These are phyloP conservation scores for Lophura nycthemera DNA, from an alignment of 2,113 vertebrate genomes.

Conservation along the genomic window DNA sequence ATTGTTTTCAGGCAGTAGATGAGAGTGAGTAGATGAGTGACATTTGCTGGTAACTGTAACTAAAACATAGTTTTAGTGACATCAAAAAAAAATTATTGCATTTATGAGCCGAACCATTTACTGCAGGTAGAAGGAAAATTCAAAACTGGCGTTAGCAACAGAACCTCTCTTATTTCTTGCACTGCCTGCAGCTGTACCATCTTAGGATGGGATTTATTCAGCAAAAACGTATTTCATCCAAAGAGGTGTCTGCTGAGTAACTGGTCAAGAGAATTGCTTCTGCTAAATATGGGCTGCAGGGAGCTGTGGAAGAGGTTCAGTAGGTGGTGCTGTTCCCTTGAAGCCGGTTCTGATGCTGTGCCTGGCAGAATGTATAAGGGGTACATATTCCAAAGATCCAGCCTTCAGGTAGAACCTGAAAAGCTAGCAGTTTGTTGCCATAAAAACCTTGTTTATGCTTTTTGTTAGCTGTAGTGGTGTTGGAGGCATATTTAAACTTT, in stretches of 20 bases:
- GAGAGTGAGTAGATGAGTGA: conserved; percentile 69
- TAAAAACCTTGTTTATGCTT: not conserved
- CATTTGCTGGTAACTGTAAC: conserved; percentile 70
- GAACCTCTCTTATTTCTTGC: not conserved
- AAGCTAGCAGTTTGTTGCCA: not conserved
- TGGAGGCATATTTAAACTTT: not conserved
- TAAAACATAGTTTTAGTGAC: conserved; percentile 70
- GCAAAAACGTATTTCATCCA: no score
- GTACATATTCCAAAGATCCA: not conserved
- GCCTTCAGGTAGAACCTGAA: not conserved
- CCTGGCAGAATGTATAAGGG: not conserved
- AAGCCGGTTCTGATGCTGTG: not conserved
- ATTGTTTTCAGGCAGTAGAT: conserved; percentile 71
- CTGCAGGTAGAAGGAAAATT: conserved; percentile 23
- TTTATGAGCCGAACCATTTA: conserved; percentile 52
- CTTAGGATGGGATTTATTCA: not conserved
- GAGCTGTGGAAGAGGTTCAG: not conserved
- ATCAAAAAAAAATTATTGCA: conserved; percentile 37
- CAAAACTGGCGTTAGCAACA: not conserved
- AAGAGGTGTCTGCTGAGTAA: not conserved
- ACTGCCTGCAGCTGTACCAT: not conserved
- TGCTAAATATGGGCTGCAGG: not conserved
- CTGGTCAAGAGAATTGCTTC: not conserved
- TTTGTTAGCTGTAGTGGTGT: not conserved
- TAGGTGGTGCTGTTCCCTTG: conserved; percentile 44